Percentiles rank a stretch among this genome's conserved stretches.
These are phyloP conservation scores for Agriopis aurantiaria DNA, from an alignment of 2,888 invertebrate species.

Conservation along the genomic window DNA sequence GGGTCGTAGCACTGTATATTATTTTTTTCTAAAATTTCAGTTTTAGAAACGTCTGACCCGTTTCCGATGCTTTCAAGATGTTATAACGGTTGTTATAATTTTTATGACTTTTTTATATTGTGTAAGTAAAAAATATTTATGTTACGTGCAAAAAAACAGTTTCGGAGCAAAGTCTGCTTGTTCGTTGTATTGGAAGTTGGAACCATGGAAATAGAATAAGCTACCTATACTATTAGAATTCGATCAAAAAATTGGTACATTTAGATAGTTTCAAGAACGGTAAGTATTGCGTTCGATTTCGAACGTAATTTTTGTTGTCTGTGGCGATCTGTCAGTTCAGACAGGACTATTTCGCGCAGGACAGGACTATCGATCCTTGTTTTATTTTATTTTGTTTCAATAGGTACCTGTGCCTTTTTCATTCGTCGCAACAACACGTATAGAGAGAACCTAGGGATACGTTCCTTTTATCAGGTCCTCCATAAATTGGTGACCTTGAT, in stretches of 20 bases:
- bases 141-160: slow-evolving; percentile 10
- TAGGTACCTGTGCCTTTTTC: too few relatives aligned
- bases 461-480: too few relatives aligned
- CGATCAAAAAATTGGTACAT: background rate
- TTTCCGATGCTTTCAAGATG: slow-evolving; percentile 26
- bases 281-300: too few relatives aligned
- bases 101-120: slow-evolving; percentile 27
- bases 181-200: background rate
- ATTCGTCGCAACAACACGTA: too few relatives aligned
- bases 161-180: background rate
- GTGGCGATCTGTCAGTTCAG: too few relatives aligned
- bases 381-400: too few relatives aligned
- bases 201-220: background rate
- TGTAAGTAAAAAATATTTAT: slow-evolving; percentile 20
- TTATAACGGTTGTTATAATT: slow-evolving; percentile 27
- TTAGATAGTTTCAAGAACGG: too few relatives aligned
- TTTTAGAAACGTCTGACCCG: slow-evolving; percentile 28
- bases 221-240: background rate
- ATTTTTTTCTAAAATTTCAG: slow-evolving; percentile 16
- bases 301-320: too few relatives aligned
- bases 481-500: too few relatives aligned
- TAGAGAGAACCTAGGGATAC: too few relatives aligned
- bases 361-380: too few relatives aligned
- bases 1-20: slow-evolving; percentile 17
- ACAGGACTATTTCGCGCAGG: too few relatives aligned